These are phyloP conservation scores for Willowsia nigromaculata DNA, from an alignment of 2,888 invertebrate species.

Conservation along the genomic window DNA sequence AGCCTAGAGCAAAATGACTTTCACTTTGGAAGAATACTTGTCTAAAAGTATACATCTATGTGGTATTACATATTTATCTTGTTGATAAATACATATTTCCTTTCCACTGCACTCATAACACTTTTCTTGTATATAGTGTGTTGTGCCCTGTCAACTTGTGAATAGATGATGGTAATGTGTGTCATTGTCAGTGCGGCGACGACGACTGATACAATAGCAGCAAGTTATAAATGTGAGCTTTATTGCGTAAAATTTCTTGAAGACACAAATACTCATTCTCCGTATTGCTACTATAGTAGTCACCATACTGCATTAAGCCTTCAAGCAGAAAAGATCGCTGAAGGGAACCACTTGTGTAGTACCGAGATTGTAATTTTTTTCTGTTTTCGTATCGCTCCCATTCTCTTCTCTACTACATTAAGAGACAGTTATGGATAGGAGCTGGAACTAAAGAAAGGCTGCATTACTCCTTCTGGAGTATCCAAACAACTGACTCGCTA, in stretches of 20 bases:
- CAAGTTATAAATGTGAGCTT: constrained; percentile 31
- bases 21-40: not conserved
- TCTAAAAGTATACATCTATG: not conserved
- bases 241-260: constrained; percentile 34
- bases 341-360: not conserved
- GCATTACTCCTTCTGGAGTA: not conserved
- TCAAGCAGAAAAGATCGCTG: not conserved
- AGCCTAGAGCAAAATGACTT: constrained; percentile 31
- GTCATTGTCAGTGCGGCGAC: not conserved
- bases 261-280: not conserved
- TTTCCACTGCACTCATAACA: not conserved
- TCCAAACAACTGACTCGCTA: constrained; percentile 50
- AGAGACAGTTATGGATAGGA: constrained; percentile 35
- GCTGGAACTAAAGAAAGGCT: constrained; percentile 4
- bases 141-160: not conserved
- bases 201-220: constrained; percentile 5
- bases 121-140: not conserved
- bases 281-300: not conserved
- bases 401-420: constrained; percentile 1
- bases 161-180: constrained; percentile 46
- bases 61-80: not conserved
- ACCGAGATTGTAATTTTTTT: not conserved
- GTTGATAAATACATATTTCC: not conserved
- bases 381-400: not conserved
- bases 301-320: not conserved